Evolutionary conservation across 1,140 invertebrate genomes (phyloP).

Genomic region (Chelonus insularis): DNA sequence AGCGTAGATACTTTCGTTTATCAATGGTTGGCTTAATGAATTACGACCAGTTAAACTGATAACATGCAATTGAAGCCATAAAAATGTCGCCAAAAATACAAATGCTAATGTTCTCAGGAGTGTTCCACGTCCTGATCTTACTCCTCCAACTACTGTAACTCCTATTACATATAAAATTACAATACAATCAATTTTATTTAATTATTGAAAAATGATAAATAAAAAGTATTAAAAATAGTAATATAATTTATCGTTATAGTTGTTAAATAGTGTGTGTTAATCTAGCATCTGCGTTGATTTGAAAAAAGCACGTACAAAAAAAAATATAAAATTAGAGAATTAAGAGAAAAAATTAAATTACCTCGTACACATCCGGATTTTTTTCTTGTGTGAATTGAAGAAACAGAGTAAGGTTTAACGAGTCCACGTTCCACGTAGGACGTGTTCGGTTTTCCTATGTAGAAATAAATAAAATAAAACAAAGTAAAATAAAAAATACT

Average conservation of each 20-base stretch:
- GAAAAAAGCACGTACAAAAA: neutral
- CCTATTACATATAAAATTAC: conserved; percentile 38
- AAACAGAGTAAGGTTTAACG: conserved; percentile 36
- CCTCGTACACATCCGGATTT: conserved; percentile 36
- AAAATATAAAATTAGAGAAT: neutral
- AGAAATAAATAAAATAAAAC: neutral
- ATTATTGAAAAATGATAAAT: neutral
- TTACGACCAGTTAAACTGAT: conserved; percentile 62
- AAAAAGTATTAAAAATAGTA: neutral
- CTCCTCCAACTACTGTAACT: conserved; percentile 41
- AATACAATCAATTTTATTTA: too few species aligned
- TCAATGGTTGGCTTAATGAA: conserved; percentile 43
- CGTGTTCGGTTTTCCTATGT: conserved; percentile 31
- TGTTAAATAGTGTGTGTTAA: too few species aligned
- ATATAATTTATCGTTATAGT: neutral
- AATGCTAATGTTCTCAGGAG: conserved; percentile 67
- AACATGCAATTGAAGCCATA: conserved; percentile 72
- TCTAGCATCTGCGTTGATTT: too few species aligned
- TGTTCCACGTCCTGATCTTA: conserved; percentile 53
- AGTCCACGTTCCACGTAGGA: conserved; percentile 37
- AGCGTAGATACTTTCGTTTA: conserved; percentile 54
- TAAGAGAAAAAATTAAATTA: conserved; percentile 20
- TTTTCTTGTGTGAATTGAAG: conserved; percentile 38
- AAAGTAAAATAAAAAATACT: neutral
- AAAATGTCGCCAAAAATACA: conserved; percentile 68